Evolutionary conservation across 2,888 invertebrate genomes (phyloP).

Genomic region (Archips crataeganus): DNA sequence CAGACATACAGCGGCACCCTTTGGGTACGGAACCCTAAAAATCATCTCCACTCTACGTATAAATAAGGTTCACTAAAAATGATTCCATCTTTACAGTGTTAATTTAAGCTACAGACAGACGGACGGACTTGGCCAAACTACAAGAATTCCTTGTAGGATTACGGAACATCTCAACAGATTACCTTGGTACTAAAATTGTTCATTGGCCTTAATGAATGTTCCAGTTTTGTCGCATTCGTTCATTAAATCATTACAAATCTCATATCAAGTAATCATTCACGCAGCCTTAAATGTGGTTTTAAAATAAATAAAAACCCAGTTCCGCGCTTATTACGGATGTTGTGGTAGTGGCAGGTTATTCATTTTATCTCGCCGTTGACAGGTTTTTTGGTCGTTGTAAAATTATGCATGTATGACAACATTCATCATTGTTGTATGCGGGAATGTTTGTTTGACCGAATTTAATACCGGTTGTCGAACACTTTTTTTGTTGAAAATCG

Average conservation of each 20-base stretch:
- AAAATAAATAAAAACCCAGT: slow-evolving; percentile 18
- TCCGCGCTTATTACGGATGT: slow-evolving; percentile 21
- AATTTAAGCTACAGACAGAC: too few species aligned
- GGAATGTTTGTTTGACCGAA: slow-evolving; percentile 15
- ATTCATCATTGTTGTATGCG: slow-evolving; percentile 21
- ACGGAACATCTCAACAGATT: too few species aligned
- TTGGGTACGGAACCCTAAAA: too few species aligned
- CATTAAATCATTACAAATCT: neutral
- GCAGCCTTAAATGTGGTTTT: slow-evolving; percentile 3
- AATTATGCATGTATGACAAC: slow-evolving; percentile 57
- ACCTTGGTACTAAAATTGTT: neutral
- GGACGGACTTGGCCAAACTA: too few species aligned
- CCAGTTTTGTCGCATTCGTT: neutral
- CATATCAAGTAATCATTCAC: neutral
- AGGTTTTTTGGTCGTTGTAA: slow-evolving; percentile 51
- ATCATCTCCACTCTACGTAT: too few species aligned
- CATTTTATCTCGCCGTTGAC: slow-evolving; percentile 49
- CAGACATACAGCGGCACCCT: too few species aligned
- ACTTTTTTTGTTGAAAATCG: neutral
- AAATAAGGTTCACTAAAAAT: too few species aligned
- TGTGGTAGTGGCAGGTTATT: slow-evolving; percentile 36
- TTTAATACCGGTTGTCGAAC: neutral
- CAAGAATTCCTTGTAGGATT: too few species aligned
- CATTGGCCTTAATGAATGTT: neutral
- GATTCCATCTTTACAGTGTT: too few species aligned